Evolutionary conservation across 2,113 vertebrate genomes (phyloP).

Genomic region (Serilophus lunatus): DNA sequence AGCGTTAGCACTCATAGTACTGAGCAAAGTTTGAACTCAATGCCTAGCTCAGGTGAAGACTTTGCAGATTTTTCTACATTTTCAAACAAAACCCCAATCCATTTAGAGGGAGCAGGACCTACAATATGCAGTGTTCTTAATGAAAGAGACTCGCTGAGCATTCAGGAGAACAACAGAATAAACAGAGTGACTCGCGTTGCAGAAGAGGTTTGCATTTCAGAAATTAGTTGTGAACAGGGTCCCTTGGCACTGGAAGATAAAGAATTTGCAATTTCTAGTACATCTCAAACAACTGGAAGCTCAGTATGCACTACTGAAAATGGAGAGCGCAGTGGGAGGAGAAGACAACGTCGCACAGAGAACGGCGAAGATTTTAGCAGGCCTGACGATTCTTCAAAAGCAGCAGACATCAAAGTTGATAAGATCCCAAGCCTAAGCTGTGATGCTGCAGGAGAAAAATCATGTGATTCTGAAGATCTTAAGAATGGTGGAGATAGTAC

Average conservation of each 20-base stretch:
- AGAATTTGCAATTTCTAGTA: constrained; percentile 50
- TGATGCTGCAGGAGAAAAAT: constrained; percentile 41
- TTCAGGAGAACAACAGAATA: constrained; percentile 69
- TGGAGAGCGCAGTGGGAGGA: constrained; percentile 19
- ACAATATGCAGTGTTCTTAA: constrained; percentile 38
- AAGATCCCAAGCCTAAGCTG: constrained; percentile 22
- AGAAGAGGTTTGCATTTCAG: constrained; percentile 57
- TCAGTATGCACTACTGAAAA: constrained; percentile 61
- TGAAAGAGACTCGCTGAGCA: constrained; percentile 45
- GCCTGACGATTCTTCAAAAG: constrained; percentile 23
- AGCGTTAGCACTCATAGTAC: constrained; percentile 37
- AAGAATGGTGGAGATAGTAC: constrained; percentile 55
- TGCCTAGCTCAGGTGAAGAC: constrained; percentile 72
- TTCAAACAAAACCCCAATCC: constrained; percentile 65
- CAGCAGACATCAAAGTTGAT: constrained; percentile 16
- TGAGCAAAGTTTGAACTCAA: constrained; percentile 65
- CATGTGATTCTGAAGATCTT: constrained; percentile 30
- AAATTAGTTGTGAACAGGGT: constrained; percentile 28
- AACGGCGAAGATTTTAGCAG: constrained; percentile 37
- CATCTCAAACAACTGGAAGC: constrained; percentile 38
- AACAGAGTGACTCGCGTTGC: constrained; percentile 58
- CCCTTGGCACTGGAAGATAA: constrained; percentile 56
- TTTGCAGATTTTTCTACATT: constrained; percentile 91
- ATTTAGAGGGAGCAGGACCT: constrained; percentile 56
- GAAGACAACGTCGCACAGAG: background rate